phyloP scores from a whole-genome alignment of 2,797 vertebrate genomes.

The Sphaeramia orbicularis region DNA sequence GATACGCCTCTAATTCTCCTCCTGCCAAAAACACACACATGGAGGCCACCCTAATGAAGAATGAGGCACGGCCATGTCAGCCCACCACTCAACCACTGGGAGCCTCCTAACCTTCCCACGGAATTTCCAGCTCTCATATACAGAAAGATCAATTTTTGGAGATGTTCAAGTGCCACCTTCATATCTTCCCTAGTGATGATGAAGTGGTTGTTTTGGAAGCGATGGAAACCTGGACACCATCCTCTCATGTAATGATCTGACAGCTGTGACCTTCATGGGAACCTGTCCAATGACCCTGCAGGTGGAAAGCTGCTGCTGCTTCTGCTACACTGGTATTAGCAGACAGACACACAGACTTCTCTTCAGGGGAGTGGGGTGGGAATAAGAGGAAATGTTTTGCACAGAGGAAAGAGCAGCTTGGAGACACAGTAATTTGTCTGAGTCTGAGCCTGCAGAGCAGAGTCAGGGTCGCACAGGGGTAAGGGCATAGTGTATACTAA shows the following conservation, averaged over 20 bases:
- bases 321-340: conserved; percentile 35
- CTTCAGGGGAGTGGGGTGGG: conserved; percentile 58
- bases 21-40: conserved; percentile 57
- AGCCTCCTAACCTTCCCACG: conserved; percentile 13
- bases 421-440: conserved; percentile 75
- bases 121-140: conserved; percentile 36
- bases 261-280: conserved; percentile 77
- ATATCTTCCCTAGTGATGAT: conserved; percentile 42
- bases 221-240: conserved; percentile 55
- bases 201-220: conserved; percentile 64
- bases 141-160: conserved; percentile 25
- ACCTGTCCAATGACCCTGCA: conserved; percentile 66
- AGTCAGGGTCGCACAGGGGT: conserved; percentile 55
- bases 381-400: conserved; percentile 67
- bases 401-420: conserved; percentile 56
- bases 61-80: conserved; percentile 41
- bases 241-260: conserved; percentile 69
- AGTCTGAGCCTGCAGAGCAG: conserved; percentile 53
- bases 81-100: conserved; percentile 20
- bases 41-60: conserved; percentile 63
- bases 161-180: conserved; percentile 42
- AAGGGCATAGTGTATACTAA: conserved; percentile 67
- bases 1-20: conserved; percentile 67
- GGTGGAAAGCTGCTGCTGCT: conserved; percentile 59
- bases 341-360: conserved; percentile 51